phyloP scores from a whole-genome alignment of 2,113 vertebrate species.

The Mesocricetus auratus region DNA sequence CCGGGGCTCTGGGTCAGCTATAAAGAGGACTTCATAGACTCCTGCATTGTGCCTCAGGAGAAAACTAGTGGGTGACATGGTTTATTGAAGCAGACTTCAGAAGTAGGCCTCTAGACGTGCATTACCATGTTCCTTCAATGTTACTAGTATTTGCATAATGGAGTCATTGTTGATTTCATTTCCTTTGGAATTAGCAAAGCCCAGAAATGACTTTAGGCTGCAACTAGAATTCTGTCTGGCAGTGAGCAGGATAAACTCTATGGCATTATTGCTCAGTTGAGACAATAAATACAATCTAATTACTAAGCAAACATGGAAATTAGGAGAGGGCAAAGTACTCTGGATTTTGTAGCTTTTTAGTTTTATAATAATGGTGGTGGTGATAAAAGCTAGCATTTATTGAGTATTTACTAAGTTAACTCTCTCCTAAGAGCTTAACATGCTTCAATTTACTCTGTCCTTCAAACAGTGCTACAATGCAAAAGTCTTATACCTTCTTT shows the following conservation, averaged over 20 bases:
- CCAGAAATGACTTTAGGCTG: slow-evolving; percentile 48
- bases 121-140: background rate
- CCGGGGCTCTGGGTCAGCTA: background rate
- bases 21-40: background rate
- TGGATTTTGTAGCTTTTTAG: slow-evolving; percentile 46
- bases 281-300: slow-evolving; percentile 44
- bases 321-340: slow-evolving; percentile 15
- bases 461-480: background rate
- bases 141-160: slow-evolving; percentile 57
- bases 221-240: slow-evolving; percentile 18
- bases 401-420: slow-evolving; percentile 34
- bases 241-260: slow-evolving; percentile 23
- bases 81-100: slow-evolving; percentile 7
- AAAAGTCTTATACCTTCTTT: slow-evolving; percentile 9
- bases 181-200: slow-evolving; percentile 62
- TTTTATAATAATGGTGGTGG: slow-evolving; percentile 25
- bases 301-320: slow-evolving; percentile 51
- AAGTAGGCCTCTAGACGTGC: background rate
- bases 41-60: background rate
- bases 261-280: background rate
- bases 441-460: slow-evolving; percentile 7
- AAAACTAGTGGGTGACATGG: background rate
- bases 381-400: slow-evolving; percentile 48
- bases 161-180: slow-evolving; percentile 55
- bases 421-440: background rate